Percentiles rank a stretch among this genome's conserved stretches.
These are phyloP conservation scores for Hirtodrosophila cameraria DNA, from an alignment of 2,888 invertebrate species.

Conservation along the genomic window DNA sequence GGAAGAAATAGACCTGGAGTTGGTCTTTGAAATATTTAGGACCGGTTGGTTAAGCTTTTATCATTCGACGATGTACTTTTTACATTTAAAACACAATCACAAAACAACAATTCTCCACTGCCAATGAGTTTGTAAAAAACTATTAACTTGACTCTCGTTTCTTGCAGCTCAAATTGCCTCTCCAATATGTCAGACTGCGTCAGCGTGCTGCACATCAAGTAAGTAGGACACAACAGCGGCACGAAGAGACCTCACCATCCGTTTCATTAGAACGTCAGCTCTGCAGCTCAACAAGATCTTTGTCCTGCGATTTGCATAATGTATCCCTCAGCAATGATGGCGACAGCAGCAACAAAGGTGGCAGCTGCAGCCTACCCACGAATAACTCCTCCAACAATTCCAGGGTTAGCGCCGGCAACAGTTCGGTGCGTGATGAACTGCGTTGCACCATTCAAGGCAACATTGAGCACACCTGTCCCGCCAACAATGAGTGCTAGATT, in stretches of 20 bases:
- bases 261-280: slow-evolving; percentile 92
- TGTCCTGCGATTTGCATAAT: slow-evolving; percentile 85
- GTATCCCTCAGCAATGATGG: slow-evolving; percentile 78
- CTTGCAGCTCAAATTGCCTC: slow-evolving; percentile 32
- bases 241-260: slow-evolving; percentile 82
- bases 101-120: slow-evolving; percentile 23
- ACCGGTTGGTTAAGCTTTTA: slow-evolving; percentile 34
- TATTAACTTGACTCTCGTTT: background rate
- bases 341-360: slow-evolving; percentile 53
- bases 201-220: slow-evolving; percentile 81
- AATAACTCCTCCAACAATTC: slow-evolving; percentile 40
- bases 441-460: slow-evolving; percentile 98
- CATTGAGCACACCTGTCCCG: slow-evolving; percentile 98
- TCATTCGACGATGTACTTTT: slow-evolving; percentile 50
- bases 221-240: slow-evolving; percentile 80
- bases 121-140: slow-evolving; percentile 26
- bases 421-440: slow-evolving; percentile 85
- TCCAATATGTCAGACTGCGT: slow-evolving; percentile 78
- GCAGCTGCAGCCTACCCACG: slow-evolving; percentile 24
- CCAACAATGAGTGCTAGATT: slow-evolving; percentile 97
- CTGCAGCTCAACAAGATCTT: slow-evolving; percentile 94
- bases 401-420: slow-evolving; percentile 86
- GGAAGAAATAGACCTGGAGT: too few species aligned
- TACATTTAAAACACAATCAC: slow-evolving; percentile 50
- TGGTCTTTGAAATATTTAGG: too few species aligned